Base-by-base conservation (phyloP, 1,140 invertebrate species). In the Zaprionus capensis region DNA sequence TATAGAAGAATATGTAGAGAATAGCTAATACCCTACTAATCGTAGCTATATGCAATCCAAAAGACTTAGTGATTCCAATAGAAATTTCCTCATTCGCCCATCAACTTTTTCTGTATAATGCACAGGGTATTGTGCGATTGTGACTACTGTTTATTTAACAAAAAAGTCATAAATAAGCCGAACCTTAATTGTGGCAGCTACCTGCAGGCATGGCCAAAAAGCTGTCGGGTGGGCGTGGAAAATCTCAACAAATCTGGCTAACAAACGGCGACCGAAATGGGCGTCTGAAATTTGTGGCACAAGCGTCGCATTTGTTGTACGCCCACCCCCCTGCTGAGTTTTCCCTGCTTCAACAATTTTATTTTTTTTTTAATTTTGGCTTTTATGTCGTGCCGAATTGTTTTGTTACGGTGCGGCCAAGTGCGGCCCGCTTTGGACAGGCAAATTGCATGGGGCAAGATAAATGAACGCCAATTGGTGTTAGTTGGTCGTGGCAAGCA, bases 401-500 rank as follows among this genome's bases (percentile, higher is more conserved):
- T 83, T 68, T 77, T 68, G 81, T 65, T 80, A 68, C 71, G 65
- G 44, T 28, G 46, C 15, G 20, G 46, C 58, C 71, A 65, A 80
- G 65, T 65, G 81, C 80, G 81, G 72, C 81, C 77, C 46, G 72
- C 53, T 83, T 87, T 87, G 78, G 83, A 87, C 83, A 80, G 75
- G 62, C 77, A 87, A 87, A 87, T 87, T 87, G 83, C 84, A 83
- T 87, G 83, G 81, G 46, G 80, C 83, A 72, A 87, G 83, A 87
- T 87, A 87, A 87, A 87, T 87, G 83, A 80, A 69, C 83, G 77
- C 71, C 83, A 87, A 87, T 87, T 87, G 83, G 80, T 87, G 83
- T 87, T 87, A 87, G 83, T 87, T 87, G 83, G 83, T 75, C 77
- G 71, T 78, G 72, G 72, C 66, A 61, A 36, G 63, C 44, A 75